These are phyloP conservation scores for Taenaris catops DNA, from an alignment of 2,888 invertebrate genomes.

Conservation along the genomic window DNA sequence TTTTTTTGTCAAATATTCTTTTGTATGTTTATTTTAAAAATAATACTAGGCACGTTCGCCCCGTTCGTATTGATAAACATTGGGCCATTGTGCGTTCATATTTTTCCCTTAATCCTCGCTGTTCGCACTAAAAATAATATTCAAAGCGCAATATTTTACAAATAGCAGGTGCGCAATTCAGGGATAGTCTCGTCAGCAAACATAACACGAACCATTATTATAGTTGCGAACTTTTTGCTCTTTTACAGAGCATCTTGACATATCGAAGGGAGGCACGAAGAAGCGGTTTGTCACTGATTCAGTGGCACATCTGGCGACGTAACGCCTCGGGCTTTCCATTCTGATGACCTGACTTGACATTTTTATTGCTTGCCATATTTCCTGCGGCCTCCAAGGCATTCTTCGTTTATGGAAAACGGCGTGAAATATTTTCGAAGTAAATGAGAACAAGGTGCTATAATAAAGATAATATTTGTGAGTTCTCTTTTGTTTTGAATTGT, in stretches of 20 bases:
- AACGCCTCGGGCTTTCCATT: conserved; percentile 74
- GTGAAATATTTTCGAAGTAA: conserved; percentile 71
- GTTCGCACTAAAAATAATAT: conserved; percentile 17
- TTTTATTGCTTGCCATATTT: conserved; percentile 77
- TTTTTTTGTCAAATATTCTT: too few species aligned
- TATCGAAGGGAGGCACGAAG: conserved; percentile 67
- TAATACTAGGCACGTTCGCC: too few species aligned
- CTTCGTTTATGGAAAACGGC: conserved; percentile 49
- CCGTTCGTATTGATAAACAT: conserved; percentile 5
- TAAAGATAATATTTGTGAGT: conserved; percentile 53
- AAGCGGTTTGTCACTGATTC: conserved; percentile 79
- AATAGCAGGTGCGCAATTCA: conserved; percentile 56
- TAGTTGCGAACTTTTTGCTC: conserved; percentile 35
- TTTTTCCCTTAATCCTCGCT: conserved; percentile 12
- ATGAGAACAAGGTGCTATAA: conserved; percentile 51
- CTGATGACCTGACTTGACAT: conserved; percentile 80
- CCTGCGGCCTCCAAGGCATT: conserved; percentile 67
- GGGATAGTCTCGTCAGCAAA: conserved; percentile 60
- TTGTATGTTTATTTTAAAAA: too few species aligned
- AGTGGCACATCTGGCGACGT: conserved; percentile 75
- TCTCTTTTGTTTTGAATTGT: neutral
- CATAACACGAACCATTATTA: conserved; percentile 52
- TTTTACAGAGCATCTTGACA: conserved; percentile 46
- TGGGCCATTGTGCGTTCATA: conserved; percentile 1
- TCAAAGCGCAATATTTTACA: conserved; percentile 23